Conservation (phyloP, 2,888 invertebrate species). For the Chrysomela aeneicollis region DNA sequence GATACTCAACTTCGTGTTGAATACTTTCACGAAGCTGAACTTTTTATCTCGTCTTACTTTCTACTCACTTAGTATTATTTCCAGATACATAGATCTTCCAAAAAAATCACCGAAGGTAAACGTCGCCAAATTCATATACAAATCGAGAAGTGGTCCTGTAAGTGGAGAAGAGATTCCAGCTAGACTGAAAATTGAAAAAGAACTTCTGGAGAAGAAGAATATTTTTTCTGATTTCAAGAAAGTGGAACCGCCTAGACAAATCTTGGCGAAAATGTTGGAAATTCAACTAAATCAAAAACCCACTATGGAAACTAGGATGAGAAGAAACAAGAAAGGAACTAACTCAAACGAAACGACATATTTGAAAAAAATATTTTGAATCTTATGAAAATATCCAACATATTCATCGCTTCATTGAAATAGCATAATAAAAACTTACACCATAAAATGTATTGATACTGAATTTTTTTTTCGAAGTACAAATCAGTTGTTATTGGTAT, state of each 20-base stretch:
- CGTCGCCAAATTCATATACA: conserved; percentile 36
- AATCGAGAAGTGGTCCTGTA: conserved; percentile 49
- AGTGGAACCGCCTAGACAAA: conserved; percentile 52
- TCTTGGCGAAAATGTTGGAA: conserved; percentile 51
- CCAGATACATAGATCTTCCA: conserved; percentile 41
- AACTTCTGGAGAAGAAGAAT: conserved; percentile 54
- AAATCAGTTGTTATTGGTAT: too few species aligned
- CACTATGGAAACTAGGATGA: conserved; percentile 17
- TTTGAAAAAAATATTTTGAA: too few species aligned
- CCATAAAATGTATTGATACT: too few species aligned
- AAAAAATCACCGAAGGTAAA: conserved; percentile 23
- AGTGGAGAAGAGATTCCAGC: conserved; percentile 49
- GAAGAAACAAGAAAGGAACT: background rate
- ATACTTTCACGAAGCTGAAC: too few species aligned
- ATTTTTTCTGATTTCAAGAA: conserved; percentile 53
- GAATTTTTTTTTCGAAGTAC: too few species aligned
- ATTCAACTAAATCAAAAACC: conserved; percentile 45
- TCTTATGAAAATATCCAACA: too few species aligned
- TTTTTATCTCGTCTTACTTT: too few species aligned
- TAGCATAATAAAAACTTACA: too few species aligned
- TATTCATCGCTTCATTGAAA: too few species aligned
- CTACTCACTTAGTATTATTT: too few species aligned
- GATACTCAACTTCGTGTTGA: too few species aligned
- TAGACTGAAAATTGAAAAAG: conserved; percentile 50
- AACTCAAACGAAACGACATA: too few species aligned